Evolutionary conservation across 92 coral and sea anemone species (phyloP).

Genomic region (Hydrozoanthus gracilis): DNA sequence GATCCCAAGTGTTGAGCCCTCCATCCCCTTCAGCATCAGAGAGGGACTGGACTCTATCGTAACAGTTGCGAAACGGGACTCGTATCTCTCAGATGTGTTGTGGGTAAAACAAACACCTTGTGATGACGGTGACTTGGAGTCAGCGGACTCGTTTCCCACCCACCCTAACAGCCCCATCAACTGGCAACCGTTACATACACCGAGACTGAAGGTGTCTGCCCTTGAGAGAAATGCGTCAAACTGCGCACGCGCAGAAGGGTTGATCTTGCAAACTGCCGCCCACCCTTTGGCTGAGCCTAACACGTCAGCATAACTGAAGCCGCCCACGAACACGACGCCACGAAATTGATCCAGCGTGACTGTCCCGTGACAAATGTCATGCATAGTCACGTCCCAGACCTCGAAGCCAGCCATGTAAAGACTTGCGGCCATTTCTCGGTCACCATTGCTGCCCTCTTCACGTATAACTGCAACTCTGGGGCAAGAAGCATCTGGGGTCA

Average conservation of each 20-base stretch:
- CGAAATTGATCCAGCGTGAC: constrained; percentile 84
- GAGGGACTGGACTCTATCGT: constrained; percentile 89
- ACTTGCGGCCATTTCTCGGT: constrained; percentile 96
- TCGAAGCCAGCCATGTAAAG: constrained; percentile 95
- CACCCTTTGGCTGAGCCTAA: constrained; percentile 98
- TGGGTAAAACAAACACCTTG: constrained; percentile 98
- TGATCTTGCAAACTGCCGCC: constrained; percentile 97
- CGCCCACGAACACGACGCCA: constrained; percentile 97
- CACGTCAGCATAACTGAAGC: constrained; percentile 98
- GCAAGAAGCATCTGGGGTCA: constrained; percentile 19
- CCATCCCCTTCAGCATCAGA: constrained; percentile 93
- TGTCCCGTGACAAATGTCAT: constrained; percentile 83
- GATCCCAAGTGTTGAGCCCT: constrained; percentile 90
- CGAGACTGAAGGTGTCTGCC: constrained; percentile 94
- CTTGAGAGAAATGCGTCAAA: constrained; percentile 86
- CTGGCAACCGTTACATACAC: constrained; percentile 98
- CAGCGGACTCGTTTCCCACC: constrained; percentile 75
- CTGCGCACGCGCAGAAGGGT: constrained; percentile 78
- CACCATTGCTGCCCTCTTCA: constrained; percentile 99
- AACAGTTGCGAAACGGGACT: constrained; percentile 95
- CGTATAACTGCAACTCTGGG: constrained; percentile 94
- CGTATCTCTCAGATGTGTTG: constrained; percentile 90
- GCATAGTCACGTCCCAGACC: constrained; percentile 97
- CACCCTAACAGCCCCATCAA: constrained; percentile 95
- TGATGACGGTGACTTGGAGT: constrained; percentile 37